A percentile compares a stretch with the other conserved stretches of the same genome.
phyloP scores from a whole-genome alignment of 1,140 invertebrate species.

The Lycorma delicatula region DNA sequence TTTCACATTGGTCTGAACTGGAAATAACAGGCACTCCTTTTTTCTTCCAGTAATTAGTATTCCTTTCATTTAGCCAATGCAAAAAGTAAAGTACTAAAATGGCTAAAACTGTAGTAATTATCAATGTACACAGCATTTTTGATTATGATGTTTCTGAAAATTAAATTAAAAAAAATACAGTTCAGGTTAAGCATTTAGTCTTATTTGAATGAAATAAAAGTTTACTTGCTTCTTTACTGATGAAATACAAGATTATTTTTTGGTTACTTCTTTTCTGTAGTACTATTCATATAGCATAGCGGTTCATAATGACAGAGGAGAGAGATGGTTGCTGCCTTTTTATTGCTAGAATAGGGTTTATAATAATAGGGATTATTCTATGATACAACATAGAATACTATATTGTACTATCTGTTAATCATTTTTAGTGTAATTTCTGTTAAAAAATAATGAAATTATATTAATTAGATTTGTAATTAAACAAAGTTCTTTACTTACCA shows the following conservation, averaged over 20 bases:
- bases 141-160: neutral
- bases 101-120: neutral
- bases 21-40: slow-evolving; percentile 31
- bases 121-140: neutral
- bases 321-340: neutral
- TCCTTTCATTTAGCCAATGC: slow-evolving; percentile 32
- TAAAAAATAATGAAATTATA: neutral
- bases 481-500: neutral
- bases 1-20: slow-evolving; percentile 41
- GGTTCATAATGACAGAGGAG: neutral
- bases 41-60: slow-evolving; percentile 35
- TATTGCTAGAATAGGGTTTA: neutral
- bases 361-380: neutral
- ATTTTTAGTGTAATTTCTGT: neutral
- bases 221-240: neutral
- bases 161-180: neutral
- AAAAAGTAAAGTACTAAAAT: slow-evolving; percentile 17
- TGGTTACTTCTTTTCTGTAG: neutral
- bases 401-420: neutral
- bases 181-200: neutral
- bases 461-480: neutral
- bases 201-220: neutral
- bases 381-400: neutral
- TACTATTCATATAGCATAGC: neutral
- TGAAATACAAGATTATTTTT: neutral